A percentile compares a stretch with the other conserved stretches of the same genome.
Conservation (phyloP, 2,888 invertebrate species). For the Mylabris sibirica region DNA sequence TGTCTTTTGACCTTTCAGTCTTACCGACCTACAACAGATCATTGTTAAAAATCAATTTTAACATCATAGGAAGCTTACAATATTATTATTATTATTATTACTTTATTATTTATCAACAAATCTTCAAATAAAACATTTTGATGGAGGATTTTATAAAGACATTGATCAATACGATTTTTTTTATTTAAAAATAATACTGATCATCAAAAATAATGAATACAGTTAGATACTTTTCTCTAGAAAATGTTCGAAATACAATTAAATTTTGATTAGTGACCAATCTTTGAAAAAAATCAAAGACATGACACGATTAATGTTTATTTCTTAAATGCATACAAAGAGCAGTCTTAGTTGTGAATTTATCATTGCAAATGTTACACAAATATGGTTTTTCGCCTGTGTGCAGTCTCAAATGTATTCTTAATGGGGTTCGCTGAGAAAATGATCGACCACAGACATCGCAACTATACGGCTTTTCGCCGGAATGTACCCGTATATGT, state of each 20-base stretch:
- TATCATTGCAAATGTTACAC: conserved; percentile 29
- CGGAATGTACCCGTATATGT: conserved; percentile 65
- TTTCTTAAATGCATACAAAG: conserved; percentile 1
- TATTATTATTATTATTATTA: too few species aligned
- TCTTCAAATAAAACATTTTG: too few species aligned
- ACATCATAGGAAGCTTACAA: too few species aligned
- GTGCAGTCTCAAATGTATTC: conserved; percentile 29
- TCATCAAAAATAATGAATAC: not conserved
- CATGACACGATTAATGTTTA: conserved; percentile 4
- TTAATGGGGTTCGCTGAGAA: conserved; percentile 38
- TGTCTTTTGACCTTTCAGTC: not conserved
- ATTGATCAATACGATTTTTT: too few species aligned
- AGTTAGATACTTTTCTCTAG: too few species aligned
- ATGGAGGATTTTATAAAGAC: too few species aligned
- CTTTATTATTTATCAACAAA: too few species aligned
- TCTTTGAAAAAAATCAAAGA: not conserved
- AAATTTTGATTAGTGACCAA: too few species aligned
- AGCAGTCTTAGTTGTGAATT: conserved; percentile 21
- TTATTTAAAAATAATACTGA: not conserved
- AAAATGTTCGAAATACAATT: too few species aligned
- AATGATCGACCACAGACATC: conserved; percentile 48
- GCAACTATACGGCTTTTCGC: conserved; percentile 62
- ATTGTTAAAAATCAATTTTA: too few species aligned
- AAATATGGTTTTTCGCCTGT: conserved; percentile 42
- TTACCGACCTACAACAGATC: not conserved